phyloP scores from a whole-genome alignment of 2,888 invertebrate species.

The Ceramica pisi region DNA sequence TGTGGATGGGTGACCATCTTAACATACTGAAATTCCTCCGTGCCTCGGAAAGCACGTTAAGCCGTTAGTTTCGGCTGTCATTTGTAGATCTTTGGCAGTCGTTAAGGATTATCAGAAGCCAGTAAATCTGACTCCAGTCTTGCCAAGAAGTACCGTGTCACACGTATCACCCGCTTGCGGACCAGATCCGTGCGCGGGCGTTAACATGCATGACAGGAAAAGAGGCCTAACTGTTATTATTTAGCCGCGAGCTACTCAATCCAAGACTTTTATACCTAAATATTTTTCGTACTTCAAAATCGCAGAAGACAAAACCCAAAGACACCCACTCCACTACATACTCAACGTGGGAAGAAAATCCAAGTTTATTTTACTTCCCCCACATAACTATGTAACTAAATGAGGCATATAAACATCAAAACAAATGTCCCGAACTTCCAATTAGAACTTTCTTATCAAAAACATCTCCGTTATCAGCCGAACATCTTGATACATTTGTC shows the following conservation, averaged over 20 bases:
- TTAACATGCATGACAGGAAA: too few relatives aligned
- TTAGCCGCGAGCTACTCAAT: not conserved
- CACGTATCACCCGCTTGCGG: too few relatives aligned
- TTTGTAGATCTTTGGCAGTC: too few relatives aligned
- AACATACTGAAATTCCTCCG: too few relatives aligned
- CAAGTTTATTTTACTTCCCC: slow-evolving; percentile 10
- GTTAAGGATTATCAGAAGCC: too few relatives aligned
- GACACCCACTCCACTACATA: not conserved
- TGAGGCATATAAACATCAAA: slow-evolving; percentile 39
- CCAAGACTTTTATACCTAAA: not conserved
- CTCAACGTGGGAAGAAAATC: not conserved
- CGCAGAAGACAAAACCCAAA: not conserved
- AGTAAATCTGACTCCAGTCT: too few relatives aligned
- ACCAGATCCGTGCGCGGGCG: too few relatives aligned
- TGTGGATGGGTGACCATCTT: too few relatives aligned
- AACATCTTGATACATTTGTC: slow-evolving; percentile 49
- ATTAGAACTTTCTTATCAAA: slow-evolving; percentile 23
- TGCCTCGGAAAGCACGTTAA: too few relatives aligned
- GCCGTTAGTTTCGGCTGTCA: too few relatives aligned
- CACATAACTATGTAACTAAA: slow-evolving; percentile 32
- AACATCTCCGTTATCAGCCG: slow-evolving; percentile 39
- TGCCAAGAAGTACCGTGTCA: too few relatives aligned
- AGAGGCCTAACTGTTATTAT: not conserved
- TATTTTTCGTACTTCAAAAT: not conserved
- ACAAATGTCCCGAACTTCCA: slow-evolving; percentile 3